Conservation (phyloP, 2,888 invertebrate species). For the Coecobrya sp. region DNA sequence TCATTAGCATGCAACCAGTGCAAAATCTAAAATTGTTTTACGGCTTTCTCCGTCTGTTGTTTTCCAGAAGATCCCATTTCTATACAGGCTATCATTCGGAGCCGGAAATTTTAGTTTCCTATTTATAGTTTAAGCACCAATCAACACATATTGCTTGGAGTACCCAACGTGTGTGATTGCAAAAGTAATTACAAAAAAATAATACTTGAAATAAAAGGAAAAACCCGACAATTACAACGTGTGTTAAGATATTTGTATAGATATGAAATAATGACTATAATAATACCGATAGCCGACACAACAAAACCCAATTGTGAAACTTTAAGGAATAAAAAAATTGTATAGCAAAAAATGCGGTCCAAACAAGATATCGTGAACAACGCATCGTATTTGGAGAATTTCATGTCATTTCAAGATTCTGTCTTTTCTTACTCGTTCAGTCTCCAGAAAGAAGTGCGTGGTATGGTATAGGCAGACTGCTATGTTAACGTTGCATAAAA, state of each 20-base stretch:
- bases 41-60: constrained; percentile 75
- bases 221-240: too few species aligned
- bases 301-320: too few species aligned
- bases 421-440: background rate
- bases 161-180: background rate
- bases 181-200: too few species aligned
- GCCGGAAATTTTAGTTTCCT: background rate
- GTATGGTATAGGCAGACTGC: background rate
- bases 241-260: too few species aligned
- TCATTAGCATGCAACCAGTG: constrained; percentile 85
- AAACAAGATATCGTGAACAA: too few species aligned
- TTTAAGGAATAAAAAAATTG: too few species aligned
- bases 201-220: too few species aligned
- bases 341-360: too few species aligned
- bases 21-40: constrained; percentile 84
- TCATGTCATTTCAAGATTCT: constrained; percentile 3
- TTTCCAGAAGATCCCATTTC: constrained; percentile 29
- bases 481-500: constrained; percentile 25
- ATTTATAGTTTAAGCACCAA: background rate
- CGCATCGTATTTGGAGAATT: background rate
- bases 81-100: background rate
- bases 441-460: background rate
- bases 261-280: too few species aligned
- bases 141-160: background rate
- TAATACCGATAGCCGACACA: too few species aligned